Conservation (phyloP, 1,140 invertebrate species). For the Asbolus verrucosus region DNA sequence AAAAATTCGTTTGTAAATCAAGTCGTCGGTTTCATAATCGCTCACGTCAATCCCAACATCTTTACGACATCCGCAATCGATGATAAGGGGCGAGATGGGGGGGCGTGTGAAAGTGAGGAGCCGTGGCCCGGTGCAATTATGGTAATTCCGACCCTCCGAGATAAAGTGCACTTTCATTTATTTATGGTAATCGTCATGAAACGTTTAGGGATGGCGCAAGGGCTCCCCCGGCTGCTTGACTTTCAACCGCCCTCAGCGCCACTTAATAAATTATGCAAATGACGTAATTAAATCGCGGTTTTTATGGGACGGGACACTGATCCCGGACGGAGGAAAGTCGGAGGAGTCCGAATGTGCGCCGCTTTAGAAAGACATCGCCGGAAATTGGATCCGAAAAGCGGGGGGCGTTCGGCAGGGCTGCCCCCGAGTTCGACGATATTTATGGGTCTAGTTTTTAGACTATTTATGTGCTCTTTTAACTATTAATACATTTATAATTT, state of each 20-base stretch:
- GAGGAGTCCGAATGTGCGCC: too few species aligned
- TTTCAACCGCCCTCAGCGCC: slow-evolving; percentile 12
- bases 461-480: too few species aligned
- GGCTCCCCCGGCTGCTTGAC: slow-evolving; percentile 13
- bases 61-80: slow-evolving; percentile 40
- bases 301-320: not conserved
- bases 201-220: slow-evolving; percentile 42
- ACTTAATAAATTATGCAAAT: slow-evolving; percentile 30
- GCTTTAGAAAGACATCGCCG: too few species aligned
- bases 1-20: slow-evolving; percentile 6
- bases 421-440: too few species aligned
- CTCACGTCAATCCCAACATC: slow-evolving; percentile 16
- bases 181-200: slow-evolving; percentile 56
- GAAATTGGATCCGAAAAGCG: too few species aligned
- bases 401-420: too few species aligned
- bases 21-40: slow-evolving; percentile 13
- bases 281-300: slow-evolving; percentile 19
- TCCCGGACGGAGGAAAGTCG: not conserved
- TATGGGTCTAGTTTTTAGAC: too few species aligned
- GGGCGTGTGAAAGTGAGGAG: too few species aligned
- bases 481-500: too few species aligned
- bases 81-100: slow-evolving; percentile 3
- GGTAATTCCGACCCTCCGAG: slow-evolving; percentile 12
- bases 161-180: slow-evolving; percentile 57
- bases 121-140: too few species aligned